These are phyloP conservation scores for Hypomesus transpacificus DNA, from an alignment of 2,113 vertebrate genomes.

Conservation along the genomic window DNA sequence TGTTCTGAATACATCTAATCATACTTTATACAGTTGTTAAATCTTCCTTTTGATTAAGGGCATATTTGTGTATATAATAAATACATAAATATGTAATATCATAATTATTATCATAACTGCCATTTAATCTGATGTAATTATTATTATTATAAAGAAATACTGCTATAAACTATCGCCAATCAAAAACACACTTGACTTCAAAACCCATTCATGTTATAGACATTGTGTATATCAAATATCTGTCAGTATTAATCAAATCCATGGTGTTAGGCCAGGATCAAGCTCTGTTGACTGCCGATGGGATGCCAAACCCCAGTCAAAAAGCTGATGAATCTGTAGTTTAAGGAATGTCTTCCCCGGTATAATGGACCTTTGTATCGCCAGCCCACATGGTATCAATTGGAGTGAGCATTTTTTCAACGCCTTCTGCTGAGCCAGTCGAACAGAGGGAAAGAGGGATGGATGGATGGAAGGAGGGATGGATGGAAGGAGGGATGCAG, in stretches of 20 bases:
- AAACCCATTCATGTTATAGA: background rate
- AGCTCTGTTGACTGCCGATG: slow-evolving; percentile 32
- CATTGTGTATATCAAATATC: background rate
- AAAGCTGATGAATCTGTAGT: slow-evolving; percentile 61
- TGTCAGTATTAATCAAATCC: slow-evolving; percentile 31
- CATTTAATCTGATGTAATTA: too few relatives aligned
- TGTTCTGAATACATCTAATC: too few relatives aligned
- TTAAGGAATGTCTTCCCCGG: slow-evolving; percentile 59
- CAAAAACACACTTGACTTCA: too few relatives aligned
- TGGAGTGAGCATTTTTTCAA: slow-evolving; percentile 55
- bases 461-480: too few relatives aligned
- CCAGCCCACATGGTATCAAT: slow-evolving; percentile 68
- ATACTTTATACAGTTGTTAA: too few relatives aligned
- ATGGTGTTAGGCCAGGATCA: slow-evolving; percentile 23
- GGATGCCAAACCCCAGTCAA: slow-evolving; percentile 51
- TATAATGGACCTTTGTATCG: slow-evolving; percentile 65
- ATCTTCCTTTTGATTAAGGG: too few relatives aligned
- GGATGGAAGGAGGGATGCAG: too few relatives aligned
- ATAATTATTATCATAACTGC: too few relatives aligned
- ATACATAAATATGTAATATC: too few relatives aligned
- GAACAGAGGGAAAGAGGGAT: background rate
- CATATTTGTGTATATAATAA: too few relatives aligned
- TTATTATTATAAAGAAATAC: too few relatives aligned
- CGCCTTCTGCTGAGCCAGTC: slow-evolving; percentile 14
- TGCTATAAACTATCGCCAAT: too few relatives aligned